Conservation (phyloP, 1,140 invertebrate genomes). For the Paralvinella palmiformis region DNA sequence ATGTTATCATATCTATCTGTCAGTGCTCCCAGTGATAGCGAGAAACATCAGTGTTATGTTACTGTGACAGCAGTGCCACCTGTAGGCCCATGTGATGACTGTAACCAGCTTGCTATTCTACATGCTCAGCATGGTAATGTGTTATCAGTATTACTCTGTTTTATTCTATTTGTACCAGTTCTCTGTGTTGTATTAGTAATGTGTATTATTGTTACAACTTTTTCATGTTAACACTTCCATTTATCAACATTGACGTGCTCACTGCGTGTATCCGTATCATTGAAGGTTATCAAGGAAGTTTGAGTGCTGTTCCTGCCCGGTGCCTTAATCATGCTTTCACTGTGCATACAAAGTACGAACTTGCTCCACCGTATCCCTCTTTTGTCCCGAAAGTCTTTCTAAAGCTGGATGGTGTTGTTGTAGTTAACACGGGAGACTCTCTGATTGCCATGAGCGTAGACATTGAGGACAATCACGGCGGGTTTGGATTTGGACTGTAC, state of each 20-base stretch:
- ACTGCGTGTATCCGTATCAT: too few species aligned
- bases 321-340: constrained; percentile 64
- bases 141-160: too few species aligned
- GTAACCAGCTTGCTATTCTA: constrained; percentile 13
- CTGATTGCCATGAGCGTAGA: constrained; percentile 59
- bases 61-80: constrained; percentile 57
- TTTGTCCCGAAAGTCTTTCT: constrained; percentile 58
- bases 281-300: constrained; percentile 6
- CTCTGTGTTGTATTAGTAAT: too few species aligned
- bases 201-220: too few species aligned
- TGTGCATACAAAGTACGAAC: constrained; percentile 64
- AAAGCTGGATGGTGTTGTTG: constrained; percentile 60
- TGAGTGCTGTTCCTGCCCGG: constrained; percentile 49
- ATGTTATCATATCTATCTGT: too few species aligned
- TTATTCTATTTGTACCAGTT: too few species aligned
- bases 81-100: constrained; percentile 57
- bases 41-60: constrained; percentile 55
- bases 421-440: constrained; percentile 68
- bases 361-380: constrained; percentile 62
- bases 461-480: constrained; percentile 43
- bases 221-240: too few species aligned
- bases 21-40: constrained; percentile 38
- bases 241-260: too few species aligned
- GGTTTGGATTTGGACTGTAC: constrained; percentile 10
- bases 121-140: constrained; percentile 6